Percentiles rank a stretch among this genome's conserved stretches.
Evolutionary conservation across 2,888 invertebrate species (phyloP).

Genomic region (Pseudanteris insignis): DNA sequence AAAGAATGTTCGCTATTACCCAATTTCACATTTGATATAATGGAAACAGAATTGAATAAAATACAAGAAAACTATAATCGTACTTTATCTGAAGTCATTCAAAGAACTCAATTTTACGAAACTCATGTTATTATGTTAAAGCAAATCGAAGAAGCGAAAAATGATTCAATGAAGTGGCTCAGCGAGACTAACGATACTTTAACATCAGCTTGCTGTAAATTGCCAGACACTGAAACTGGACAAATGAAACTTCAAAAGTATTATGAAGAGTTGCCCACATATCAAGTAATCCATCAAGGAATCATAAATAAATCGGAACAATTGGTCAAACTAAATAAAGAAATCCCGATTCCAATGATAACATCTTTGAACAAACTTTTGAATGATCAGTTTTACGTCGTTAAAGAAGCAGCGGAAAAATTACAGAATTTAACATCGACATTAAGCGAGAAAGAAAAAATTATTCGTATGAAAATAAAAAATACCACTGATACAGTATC

Average conservation of each 20-base stretch:
- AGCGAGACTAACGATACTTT: constrained; percentile 82
- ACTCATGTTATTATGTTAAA: constrained; percentile 93
- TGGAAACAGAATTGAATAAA: constrained; percentile 71
- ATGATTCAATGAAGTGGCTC: constrained; percentile 85
- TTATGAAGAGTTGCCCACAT: constrained; percentile 83
- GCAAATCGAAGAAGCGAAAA: constrained; percentile 87
- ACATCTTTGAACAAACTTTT: constrained; percentile 74
- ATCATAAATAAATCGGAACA: constrained; percentile 83
- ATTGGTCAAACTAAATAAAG: constrained; percentile 78
- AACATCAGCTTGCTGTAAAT: constrained; percentile 78
- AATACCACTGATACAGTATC: constrained; percentile 75
- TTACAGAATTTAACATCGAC: constrained; percentile 78
- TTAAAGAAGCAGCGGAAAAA: constrained; percentile 78
- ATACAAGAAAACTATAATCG: constrained; percentile 77
- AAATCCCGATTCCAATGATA: constrained; percentile 76
- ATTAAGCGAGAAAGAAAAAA: constrained; percentile 79
- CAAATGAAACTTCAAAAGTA: constrained; percentile 83
- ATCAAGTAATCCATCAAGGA: constrained; percentile 79
- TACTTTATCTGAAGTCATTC: constrained; percentile 76
- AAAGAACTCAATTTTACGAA: constrained; percentile 82
- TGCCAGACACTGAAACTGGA: constrained; percentile 83
- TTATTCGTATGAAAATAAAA: constrained; percentile 78
- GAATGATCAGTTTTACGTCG: constrained; percentile 79
- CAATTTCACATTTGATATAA: constrained; percentile 71
- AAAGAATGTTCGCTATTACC: constrained; percentile 77